Evolutionary conservation across 2,888 invertebrate species (phyloP), one percentile per base, ranked within the genome.

Genomic region (Trachelus stipa): DNA sequence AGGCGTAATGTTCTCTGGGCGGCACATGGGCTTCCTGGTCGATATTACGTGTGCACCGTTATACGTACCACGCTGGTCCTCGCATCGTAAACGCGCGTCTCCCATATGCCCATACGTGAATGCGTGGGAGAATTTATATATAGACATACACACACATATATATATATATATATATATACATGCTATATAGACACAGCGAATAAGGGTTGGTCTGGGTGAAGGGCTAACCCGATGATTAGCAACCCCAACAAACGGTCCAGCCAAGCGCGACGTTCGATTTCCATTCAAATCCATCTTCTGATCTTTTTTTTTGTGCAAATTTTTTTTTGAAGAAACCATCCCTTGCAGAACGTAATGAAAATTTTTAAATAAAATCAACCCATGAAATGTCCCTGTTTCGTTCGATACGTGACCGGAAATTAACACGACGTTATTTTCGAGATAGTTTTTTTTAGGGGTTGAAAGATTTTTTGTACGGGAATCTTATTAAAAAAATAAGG

Each of bases 1-100:
- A 85, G 81, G 84, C 85, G 86, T 85, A 84, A 87, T 87, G 86
- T 87, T 87, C 88, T 87, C 84, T 83, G 83, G 85, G 84, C 84
- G 83, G 84, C 81, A 77, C 80, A 80, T 83, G 81, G 85, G 86
- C 86, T 88, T 87, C 85, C 88, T 84, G 88, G 85, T 88, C 88
- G 88, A 88, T 88, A 88, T 82, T 84, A 81, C 81, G 82, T 85
- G 82, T 83, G 83, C 84, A 81, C 83, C 82, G 79, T 82, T 81
- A 77, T 73, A 76, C 73, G 75, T 76, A 74, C 56, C 71, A 30
- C 68, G 40, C 74, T 34, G 77, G 34, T 68, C 77, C 74, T 69
- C 69, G 37, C n/a, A 68, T 75, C 56, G 34, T 76, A 71, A 68
- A 76, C 34, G 69, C 69, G 69, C n/a, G 69, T 40, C 40, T 40